phyloP scores from a whole-genome alignment of 2,888 invertebrate species.

The Octodonta nipae region DNA sequence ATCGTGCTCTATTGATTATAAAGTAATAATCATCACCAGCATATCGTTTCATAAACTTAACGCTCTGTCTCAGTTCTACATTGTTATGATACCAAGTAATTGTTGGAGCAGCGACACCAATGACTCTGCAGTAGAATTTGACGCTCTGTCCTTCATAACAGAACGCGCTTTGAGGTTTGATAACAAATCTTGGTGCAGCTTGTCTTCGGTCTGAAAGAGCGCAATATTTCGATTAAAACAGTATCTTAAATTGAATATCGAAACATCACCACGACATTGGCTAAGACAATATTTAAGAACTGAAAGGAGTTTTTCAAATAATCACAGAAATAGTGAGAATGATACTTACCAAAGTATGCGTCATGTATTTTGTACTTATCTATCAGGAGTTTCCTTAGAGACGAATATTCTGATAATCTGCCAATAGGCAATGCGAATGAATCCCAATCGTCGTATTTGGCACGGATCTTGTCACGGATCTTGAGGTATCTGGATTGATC shows the following conservation, averaged over 20 bases:
- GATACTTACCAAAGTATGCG: conserved; percentile 69
- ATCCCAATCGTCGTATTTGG: conserved; percentile 66
- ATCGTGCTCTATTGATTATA: conserved; percentile 87
- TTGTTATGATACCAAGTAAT: conserved; percentile 93
- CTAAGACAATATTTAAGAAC: background rate
- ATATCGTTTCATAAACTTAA: conserved; percentile 98
- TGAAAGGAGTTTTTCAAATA: background rate
- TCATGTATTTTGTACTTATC: conserved; percentile 96
- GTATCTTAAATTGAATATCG: too few relatives aligned
- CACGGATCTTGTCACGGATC: conserved; percentile 76
- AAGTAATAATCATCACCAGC: conserved; percentile 92
- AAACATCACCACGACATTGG: background rate
- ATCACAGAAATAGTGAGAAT: background rate
- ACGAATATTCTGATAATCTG: conserved; percentile 91
- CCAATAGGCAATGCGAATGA: conserved; percentile 89
- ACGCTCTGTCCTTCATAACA: conserved; percentile 95
- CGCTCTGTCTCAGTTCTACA: conserved; percentile 85
- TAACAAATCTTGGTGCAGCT: conserved; percentile 95
- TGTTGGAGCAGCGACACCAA: conserved; percentile 86
- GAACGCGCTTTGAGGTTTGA: conserved; percentile 88
- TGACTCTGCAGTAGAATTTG: conserved; percentile 92
- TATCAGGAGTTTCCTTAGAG: conserved; percentile 84
- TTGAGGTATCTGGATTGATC: conserved; percentile 72
- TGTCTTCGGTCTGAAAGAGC: conserved; percentile 71
- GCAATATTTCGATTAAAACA: background rate